Percentiles rank a stretch among this genome's conserved stretches.
Conservation (phyloP, 2,888 invertebrate genomes). For the Melikaiella ostensackeni region DNA sequence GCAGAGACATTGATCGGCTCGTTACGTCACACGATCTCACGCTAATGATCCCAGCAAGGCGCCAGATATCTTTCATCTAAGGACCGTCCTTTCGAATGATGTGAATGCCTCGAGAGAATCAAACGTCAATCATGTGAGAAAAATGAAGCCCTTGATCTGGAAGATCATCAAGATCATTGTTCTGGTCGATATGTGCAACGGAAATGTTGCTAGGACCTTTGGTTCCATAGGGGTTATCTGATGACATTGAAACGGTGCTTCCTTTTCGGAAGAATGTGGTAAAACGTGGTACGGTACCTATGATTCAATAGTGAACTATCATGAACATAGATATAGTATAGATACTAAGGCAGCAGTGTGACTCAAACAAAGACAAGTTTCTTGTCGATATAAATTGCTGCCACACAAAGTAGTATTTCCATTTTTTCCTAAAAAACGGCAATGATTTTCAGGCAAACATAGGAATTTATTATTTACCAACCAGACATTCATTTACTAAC, state of each 20-base stretch:
- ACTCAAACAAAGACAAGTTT: too few relatives aligned
- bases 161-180: slow-evolving; percentile 21
- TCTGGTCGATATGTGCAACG: not conserved
- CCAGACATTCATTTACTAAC: too few relatives aligned
- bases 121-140: slow-evolving; percentile 6
- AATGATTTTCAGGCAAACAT: too few relatives aligned
- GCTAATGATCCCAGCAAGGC: slow-evolving; percentile 74
- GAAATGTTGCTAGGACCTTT: not conserved
- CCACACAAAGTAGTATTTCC: too few relatives aligned
- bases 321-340: not conserved
- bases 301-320: not conserved
- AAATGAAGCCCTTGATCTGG: slow-evolving; percentile 20
- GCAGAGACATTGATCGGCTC: slow-evolving; percentile 71
- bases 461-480: too few relatives aligned
- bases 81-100: slow-evolving; percentile 55
- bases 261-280: not conserved
- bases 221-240: not conserved
- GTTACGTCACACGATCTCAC: slow-evolving; percentile 75
- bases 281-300: not conserved
- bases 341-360: not conserved
- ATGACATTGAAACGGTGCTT: not conserved
- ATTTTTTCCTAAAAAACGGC: too few relatives aligned
- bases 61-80: slow-evolving; percentile 70
- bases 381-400: too few relatives aligned
- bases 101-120: slow-evolving; percentile 39